Base-by-base conservation (phyloP, 2,797 vertebrate species). In the Sebastes trivittatus region DNA sequence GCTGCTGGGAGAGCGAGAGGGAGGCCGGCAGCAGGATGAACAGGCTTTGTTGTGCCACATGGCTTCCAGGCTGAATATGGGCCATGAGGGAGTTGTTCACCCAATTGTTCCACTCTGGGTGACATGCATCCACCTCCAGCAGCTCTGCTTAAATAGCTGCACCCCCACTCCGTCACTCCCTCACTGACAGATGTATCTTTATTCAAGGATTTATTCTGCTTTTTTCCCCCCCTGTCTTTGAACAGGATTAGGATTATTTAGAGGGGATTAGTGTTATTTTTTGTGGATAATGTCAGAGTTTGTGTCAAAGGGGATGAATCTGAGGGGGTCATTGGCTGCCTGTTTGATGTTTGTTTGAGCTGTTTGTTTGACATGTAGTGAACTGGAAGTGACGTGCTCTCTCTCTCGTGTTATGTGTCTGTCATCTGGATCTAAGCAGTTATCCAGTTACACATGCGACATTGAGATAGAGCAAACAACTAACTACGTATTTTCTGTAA, bases 31-130 rank as follows among this genome's bases (percentile, higher is more conserved):
- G 84, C 80, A 72, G 89, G 93, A 94, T 81, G 92, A 88, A 89
- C 94, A 92, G 92, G 95, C 95, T 97, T 96, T 97, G 94, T 96
- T 93, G 94, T 92, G 94, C 96, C 96, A 97, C 96, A 97, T 97
- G 97, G 95, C 95, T 94, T 81, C 49, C 82, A 91, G 88, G 87
- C 95, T 96, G 91, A 95, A 95, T 91, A 93, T 94, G 92, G 96
- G 97, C 95, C 96, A 95, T 94, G 90, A 96, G 95, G 95, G 96
- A 94, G 87, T 90, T 95, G 95, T 94, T 97, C 96, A 92, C 93
- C 83, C 95, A 85, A 96, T 97, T 98, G 96, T 97, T 93, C 85
- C 77, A 11, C 56, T 80, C 88, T 83, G 95, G 94, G 90, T 85
- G 90, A 95, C 95, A 96, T 91, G 90, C 89, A 92, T 88, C 84